Conservation (phyloP, 2,888 invertebrate genomes). For the Aphelenchoides bicaudatus region DNA sequence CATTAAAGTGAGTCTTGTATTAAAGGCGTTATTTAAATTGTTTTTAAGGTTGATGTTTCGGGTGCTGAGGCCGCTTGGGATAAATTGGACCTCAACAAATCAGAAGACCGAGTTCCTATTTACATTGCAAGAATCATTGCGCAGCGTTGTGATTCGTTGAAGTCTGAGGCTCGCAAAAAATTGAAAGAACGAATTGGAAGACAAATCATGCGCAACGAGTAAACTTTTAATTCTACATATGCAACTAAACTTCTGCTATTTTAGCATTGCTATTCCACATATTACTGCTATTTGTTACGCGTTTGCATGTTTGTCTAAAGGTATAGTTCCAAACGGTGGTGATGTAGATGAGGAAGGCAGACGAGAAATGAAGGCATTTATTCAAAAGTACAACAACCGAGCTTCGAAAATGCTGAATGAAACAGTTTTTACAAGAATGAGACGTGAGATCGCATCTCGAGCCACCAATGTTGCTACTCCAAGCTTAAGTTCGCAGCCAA, state of each 20-base stretch:
- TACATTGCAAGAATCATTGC: constrained; percentile 41
- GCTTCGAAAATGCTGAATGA: not conserved
- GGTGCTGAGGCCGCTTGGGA: constrained; percentile 25
- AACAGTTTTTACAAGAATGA: not conserved
- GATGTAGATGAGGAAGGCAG: not conserved
- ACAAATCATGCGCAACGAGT: constrained; percentile 20
- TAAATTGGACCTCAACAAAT: constrained; percentile 8
- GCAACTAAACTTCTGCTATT: constrained; percentile 17
- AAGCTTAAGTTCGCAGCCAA: not conserved
- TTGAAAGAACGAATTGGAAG: constrained; percentile 24
- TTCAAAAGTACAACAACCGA: not conserved
- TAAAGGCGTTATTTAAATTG: too few species aligned
- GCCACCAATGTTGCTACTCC: not conserved
- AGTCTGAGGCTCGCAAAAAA: constrained; percentile 18
- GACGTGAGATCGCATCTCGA: not conserved
- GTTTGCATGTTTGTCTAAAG: constrained; percentile 31
- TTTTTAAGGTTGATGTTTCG: constrained; percentile 17
- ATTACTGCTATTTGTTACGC: constrained; percentile 39
- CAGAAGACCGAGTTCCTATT: constrained; percentile 22
- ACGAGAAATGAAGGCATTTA: constrained; percentile 10
- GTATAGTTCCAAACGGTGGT: not conserved
- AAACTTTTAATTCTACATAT: not conserved
- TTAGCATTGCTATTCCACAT: constrained; percentile 34
- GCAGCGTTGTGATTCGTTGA: constrained; percentile 27
- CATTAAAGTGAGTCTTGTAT: constrained; percentile 27